Percentiles rank a stretch among this genome's conserved stretches.
phyloP scores from a whole-genome alignment of 2,888 invertebrate species.

The Eupelmus urozonus region DNA sequence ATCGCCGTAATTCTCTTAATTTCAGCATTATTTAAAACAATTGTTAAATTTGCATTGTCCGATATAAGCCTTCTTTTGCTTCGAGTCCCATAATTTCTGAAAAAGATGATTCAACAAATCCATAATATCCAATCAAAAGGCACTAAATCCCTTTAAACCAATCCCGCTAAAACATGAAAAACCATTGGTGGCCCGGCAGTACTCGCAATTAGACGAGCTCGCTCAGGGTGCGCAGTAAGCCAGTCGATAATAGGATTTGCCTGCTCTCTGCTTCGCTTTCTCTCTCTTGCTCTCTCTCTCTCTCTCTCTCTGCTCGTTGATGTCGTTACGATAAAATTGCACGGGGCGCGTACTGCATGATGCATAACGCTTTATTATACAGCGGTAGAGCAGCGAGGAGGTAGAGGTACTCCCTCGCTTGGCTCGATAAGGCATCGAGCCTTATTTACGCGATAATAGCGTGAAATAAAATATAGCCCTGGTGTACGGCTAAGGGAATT shows the following conservation, averaged over 20 bases:
- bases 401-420: background rate
- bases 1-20: too few relatives aligned
- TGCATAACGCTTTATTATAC: slow-evolving; percentile 45
- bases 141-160: too few relatives aligned
- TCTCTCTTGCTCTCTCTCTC: background rate
- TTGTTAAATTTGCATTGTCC: too few relatives aligned
- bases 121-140: background rate
- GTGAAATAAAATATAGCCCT: slow-evolving; percentile 44
- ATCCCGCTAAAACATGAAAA: too few relatives aligned
- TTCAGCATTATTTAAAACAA: too few relatives aligned
- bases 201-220: background rate
- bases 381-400: too few relatives aligned
- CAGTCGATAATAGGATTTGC: slow-evolving; percentile 29
- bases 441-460: slow-evolving; percentile 49
- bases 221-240: background rate
- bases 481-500: background rate
- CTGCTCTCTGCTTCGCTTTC: background rate
- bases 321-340: slow-evolving; percentile 40
- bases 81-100: too few relatives aligned
- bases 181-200: too few relatives aligned
- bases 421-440: slow-evolving; percentile 45
- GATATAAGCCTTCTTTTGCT: too few relatives aligned
- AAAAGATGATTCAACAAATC: background rate
- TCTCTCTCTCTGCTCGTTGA: background rate
- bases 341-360: background rate